Percentiles rank a stretch among this genome's conserved stretches.
These are phyloP conservation scores for Bagarius yarrelli DNA, from an alignment of 2,113 vertebrate genomes.

Conservation along the genomic window DNA sequence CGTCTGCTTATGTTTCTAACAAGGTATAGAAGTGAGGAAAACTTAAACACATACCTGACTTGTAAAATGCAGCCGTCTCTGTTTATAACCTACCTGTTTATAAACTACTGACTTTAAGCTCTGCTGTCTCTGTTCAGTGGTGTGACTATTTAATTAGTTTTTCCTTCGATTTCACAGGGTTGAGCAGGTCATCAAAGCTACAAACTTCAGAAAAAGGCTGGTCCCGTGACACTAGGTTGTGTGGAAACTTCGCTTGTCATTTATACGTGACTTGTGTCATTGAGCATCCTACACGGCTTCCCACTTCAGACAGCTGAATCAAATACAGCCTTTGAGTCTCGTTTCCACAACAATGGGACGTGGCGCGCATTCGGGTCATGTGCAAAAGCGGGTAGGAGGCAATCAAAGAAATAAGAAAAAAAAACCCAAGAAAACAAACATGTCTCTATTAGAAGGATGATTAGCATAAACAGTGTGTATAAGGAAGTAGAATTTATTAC, in stretches of 20 bases:
- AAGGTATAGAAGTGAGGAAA: neutral
- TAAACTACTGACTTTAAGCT: neutral
- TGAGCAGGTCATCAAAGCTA: neutral
- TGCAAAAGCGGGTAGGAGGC: slow-evolving; percentile 17
- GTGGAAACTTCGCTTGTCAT: neutral
- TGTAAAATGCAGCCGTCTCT: too few species aligned
- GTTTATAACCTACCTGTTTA: neutral
- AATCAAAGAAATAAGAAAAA: slow-evolving; percentile 18
- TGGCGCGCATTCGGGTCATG: slow-evolving; percentile 15
- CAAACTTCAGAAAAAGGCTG: neutral
- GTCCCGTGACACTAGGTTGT: neutral
- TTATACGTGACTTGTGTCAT: slow-evolving; percentile 10
- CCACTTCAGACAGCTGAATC: slow-evolving; percentile 25
- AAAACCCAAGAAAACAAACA: slow-evolving; percentile 45
- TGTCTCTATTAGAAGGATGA: slow-evolving; percentile 21
- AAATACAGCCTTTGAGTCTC: neutral
- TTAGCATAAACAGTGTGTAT: neutral
- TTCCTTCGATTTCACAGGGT: neutral
- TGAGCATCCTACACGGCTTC: slow-evolving; percentile 32
- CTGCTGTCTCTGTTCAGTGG: too few species aligned
- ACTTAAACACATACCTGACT: slow-evolving; percentile 1
- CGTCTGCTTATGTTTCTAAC: neutral
- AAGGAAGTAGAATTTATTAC: neutral
- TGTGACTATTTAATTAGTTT: neutral
- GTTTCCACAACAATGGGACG: slow-evolving; percentile 4